A percentile compares a stretch with the other conserved stretches of the same genome.
These are phyloP conservation scores for Actinia equina DNA, from an alignment of 64 coral and sea anemone genomes.

Conservation along the genomic window DNA sequence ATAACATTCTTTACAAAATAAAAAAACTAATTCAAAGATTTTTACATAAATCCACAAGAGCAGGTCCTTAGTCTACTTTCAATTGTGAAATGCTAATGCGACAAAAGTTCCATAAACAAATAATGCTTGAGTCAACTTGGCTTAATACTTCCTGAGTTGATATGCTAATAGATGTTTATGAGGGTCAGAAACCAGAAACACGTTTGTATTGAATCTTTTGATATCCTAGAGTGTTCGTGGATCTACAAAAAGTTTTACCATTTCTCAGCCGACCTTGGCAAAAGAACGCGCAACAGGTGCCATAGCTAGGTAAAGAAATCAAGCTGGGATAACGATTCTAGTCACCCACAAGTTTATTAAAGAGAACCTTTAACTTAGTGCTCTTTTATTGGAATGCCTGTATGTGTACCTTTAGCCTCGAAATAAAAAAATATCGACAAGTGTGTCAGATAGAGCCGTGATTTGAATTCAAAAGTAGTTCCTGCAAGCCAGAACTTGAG, in stretches of 20 bases:
- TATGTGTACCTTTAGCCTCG: not conserved
- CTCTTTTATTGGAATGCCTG: not conserved
- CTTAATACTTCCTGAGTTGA: not conserved
- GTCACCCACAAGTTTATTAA: not conserved
- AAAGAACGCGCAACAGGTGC: conserved; percentile 11
- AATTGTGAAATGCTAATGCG: not conserved
- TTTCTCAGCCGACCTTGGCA: not conserved
- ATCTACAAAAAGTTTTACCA: not conserved
- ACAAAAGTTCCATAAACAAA: not conserved
- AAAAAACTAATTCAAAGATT: not conserved
- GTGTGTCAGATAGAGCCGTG: not conserved
- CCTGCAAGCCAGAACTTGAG: not conserved
- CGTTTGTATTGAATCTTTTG: not conserved
- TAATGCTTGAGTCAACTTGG: not conserved
- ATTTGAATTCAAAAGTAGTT: not conserved
- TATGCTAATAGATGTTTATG: not conserved
- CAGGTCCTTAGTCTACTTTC: not conserved
- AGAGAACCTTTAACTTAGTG: not conserved
- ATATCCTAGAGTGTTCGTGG: not conserved
- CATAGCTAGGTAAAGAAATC: not conserved
- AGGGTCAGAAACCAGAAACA: not conserved
- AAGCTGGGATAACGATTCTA: not conserved
- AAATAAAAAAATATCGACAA: not conserved
- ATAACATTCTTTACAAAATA: not conserved
- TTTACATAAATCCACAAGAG: too few relatives aligned